These are phyloP conservation scores for Mormyrus proboscirostris DNA, from an alignment of 2,797 vertebrate species.

Conservation along the genomic window DNA sequence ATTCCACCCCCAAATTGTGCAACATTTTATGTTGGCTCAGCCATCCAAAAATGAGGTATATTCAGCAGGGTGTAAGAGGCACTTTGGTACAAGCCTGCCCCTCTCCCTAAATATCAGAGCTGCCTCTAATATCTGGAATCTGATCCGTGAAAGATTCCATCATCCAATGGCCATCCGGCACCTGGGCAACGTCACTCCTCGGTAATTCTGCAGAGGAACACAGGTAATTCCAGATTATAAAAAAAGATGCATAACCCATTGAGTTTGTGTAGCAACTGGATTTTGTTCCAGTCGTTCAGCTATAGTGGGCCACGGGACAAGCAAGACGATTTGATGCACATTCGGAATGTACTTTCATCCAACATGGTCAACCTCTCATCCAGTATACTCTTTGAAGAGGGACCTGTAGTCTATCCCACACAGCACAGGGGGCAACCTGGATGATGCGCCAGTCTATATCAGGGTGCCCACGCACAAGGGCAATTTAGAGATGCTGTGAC, in stretches of 20 bases:
- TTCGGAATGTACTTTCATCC: not conserved
- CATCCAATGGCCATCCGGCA: constrained; percentile 3
- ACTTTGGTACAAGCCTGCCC: not conserved
- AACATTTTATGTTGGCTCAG: constrained; percentile 4
- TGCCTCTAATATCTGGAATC: constrained; percentile 17
- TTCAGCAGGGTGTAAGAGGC: not conserved
- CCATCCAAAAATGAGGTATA: constrained; percentile 9
- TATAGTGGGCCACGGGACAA: not conserved
- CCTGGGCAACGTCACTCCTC: not conserved
- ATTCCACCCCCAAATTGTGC: not conserved
- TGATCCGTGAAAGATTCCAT: constrained; percentile 14
- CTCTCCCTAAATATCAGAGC: not conserved
- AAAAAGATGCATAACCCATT: not conserved
- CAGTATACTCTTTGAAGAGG: not conserved
- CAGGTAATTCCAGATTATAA: not conserved
- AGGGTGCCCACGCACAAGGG: not conserved
- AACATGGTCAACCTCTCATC: not conserved
- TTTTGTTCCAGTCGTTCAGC: not conserved
- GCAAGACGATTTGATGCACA: not conserved
- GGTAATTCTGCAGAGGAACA: not conserved
- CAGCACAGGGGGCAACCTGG: not conserved
- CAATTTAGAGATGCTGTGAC: not conserved
- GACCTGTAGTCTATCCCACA: not conserved
- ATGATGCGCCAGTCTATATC: not conserved
- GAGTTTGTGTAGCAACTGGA: not conserved